Conservation (phyloP, 2,888 invertebrate species). For the Agrotis ipsilon region DNA sequence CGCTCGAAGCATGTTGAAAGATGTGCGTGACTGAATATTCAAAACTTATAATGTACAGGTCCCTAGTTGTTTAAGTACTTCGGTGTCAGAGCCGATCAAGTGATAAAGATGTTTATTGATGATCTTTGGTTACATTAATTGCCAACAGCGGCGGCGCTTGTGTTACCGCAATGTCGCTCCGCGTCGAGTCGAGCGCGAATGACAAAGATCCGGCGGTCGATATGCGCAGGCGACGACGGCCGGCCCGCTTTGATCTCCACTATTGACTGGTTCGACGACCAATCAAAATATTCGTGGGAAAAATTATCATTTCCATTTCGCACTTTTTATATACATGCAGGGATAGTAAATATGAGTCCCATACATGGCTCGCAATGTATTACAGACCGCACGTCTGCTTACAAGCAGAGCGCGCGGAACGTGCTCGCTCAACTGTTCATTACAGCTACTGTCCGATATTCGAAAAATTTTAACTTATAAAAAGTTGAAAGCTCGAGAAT, state of each 20-base stretch:
- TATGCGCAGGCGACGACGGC: conserved; percentile 78
- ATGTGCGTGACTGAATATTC: conserved; percentile 87
- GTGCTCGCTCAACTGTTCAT: conserved; percentile 57
- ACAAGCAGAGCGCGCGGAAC: conserved; percentile 35
- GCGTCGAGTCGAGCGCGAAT: conserved; percentile 83
- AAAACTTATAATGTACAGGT: conserved; percentile 82
- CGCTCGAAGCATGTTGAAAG: conserved; percentile 76
- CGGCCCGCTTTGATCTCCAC: conserved; percentile 84
- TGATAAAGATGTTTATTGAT: conserved; percentile 91
- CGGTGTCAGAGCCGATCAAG: conserved; percentile 87
- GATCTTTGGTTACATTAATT: conserved; percentile 90
- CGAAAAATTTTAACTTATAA: conserved; percentile 69
- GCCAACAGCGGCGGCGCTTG: conserved; percentile 88
- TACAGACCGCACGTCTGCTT: conserved; percentile 45
- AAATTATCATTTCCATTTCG: conserved; percentile 60
- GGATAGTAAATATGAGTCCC: conserved; percentile 47
- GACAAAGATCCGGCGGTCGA: conserved; percentile 87
- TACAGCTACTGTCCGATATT: conserved; percentile 64
- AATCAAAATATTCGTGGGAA: conserved; percentile 84
- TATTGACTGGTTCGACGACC: conserved; percentile 85
- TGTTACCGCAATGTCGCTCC: conserved; percentile 80
- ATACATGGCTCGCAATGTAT: conserved; percentile 47
- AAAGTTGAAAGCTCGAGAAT: conserved; percentile 68
- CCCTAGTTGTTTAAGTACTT: conserved; percentile 83
- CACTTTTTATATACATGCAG: conserved; percentile 42